Base-by-base conservation (phyloP, 37 sponge, comb jelly and placozoan genomes). In the Aphrocallistes beatrix region DNA sequence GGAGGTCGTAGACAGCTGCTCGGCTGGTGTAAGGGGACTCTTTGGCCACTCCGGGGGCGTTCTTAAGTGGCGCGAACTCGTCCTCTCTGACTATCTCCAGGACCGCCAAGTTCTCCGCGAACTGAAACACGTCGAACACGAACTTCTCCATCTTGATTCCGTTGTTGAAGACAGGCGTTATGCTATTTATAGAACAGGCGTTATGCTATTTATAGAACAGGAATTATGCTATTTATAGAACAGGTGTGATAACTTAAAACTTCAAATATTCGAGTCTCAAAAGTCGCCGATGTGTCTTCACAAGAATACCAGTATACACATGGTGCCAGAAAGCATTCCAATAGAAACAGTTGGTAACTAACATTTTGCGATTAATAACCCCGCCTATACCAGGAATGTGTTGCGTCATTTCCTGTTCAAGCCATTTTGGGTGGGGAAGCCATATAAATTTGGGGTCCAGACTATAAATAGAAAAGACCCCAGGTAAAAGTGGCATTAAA, bases 101-200 rank as follows among this genome's bases (percentile, higher is more conserved):
- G 0, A 95, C 94, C 25, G 93, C 91, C 86, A 97, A 94, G 0
- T 48, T 91, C 92, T 89, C 87, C 39, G 99, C 51, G 85, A 97
- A 97, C 86, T 95, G 90, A 60, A 97, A 95, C 3, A 95, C 95
- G 85, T 97, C 99, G 88, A 97, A 97, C 6, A 97, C 95, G 93
- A 97, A 97, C 84, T 97, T 97, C 88, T 97, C 99, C 89, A 97
- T 88, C 85, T 97, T 97, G 48, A 97, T 92, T 0, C 99, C 99
- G 84, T 94, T 94, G 36, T 89, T 87, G 36, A 81, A 42, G 9
- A 25, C 51, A 1, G 97, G 97, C 21, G 85, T 37, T 0, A 91
- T 45, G 37, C 87, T 95, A 37, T 32, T 8, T 60, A 60, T 60
- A 32, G n/a, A n/a, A 25, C 51, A 1, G 97, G 97, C 21, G 85